Evolutionary conservation across 2,888 invertebrate species (phyloP).

Genomic region (Amiota communis): DNA sequence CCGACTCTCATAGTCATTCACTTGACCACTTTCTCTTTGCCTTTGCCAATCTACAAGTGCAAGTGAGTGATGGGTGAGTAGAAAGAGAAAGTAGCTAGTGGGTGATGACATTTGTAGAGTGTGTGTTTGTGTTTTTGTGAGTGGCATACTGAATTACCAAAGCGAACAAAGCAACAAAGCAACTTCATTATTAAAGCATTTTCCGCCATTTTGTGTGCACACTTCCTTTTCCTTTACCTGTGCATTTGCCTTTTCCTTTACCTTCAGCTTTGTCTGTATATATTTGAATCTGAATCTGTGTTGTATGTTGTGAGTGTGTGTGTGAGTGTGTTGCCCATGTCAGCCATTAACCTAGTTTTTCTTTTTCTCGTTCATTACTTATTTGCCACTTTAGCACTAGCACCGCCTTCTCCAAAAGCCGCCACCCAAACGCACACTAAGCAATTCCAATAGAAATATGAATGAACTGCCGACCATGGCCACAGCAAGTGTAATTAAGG

Average conservation of each 20-base stretch:
- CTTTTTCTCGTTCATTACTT: background rate
- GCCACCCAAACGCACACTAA: constrained; percentile 31
- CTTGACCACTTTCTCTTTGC: background rate
- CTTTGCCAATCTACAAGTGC: too few species aligned
- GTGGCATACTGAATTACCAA: background rate
- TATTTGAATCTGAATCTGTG: background rate
- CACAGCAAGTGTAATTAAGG: constrained; percentile 56
- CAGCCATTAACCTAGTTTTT: constrained; percentile 21
- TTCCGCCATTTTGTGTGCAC: constrained; percentile 17
- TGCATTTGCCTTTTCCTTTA: background rate
- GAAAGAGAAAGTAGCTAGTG: background rate
- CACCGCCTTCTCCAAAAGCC: background rate
- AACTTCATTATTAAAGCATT: constrained; percentile 44
- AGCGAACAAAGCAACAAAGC: constrained; percentile 25
- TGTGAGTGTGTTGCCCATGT: background rate
- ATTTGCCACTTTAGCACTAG: background rate
- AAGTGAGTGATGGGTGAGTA: too few species aligned
- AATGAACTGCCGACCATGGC: constrained; percentile 56
- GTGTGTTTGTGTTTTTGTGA: background rate
- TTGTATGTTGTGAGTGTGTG: background rate
- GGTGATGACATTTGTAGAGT: background rate
- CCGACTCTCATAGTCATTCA: background rate
- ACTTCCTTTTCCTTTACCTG: background rate
- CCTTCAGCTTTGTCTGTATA: too few species aligned
- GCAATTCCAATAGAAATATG: constrained; percentile 54